phyloP scores from a whole-genome alignment of 2,888 invertebrate genomes.

The Troglohyphantes excavatus region DNA sequence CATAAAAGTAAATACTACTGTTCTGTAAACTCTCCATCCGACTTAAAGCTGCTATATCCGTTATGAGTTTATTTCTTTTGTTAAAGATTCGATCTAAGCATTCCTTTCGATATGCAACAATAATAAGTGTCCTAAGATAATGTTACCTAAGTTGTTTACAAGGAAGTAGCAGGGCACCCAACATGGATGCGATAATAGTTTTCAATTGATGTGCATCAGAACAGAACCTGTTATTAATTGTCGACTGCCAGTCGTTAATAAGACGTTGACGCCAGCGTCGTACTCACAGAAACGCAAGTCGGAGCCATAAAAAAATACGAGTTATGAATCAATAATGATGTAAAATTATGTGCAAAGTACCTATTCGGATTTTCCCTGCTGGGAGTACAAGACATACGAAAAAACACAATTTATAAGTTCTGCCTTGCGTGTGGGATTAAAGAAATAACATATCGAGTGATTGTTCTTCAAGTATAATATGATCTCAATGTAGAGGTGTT shows the following conservation, averaged over 20 bases:
- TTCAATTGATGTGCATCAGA: not conserved
- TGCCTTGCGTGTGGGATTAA: no score
- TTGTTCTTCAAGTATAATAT: no score
- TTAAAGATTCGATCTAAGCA: no score
- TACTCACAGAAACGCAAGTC: conserved; percentile 10
- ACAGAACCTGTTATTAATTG: conserved; percentile 27
- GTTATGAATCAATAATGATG: not conserved
- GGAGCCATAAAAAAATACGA: conserved; percentile 7
- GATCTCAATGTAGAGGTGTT: no score
- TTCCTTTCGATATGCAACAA: not conserved
- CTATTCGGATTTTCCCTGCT: not conserved
- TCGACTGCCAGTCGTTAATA: conserved; percentile 12
- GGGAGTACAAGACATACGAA: no score
- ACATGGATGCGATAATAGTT: conserved; percentile 17
- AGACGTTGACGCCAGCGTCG: conserved; percentile 25
- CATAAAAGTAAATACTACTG: no score
- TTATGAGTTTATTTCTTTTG: no score
- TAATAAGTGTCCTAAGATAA: not conserved
- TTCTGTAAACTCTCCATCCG: no score
- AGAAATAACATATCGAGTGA: no score
- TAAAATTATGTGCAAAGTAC: not conserved
- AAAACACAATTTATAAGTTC: no score
- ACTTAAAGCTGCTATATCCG: no score
- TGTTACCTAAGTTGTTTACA: not conserved
- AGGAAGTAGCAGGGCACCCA: not conserved